A percentile compares a stretch with the other conserved stretches of the same genome.
phyloP scores from a whole-genome alignment of 2,888 invertebrate genomes.

The Holacanthella duospinosa region DNA sequence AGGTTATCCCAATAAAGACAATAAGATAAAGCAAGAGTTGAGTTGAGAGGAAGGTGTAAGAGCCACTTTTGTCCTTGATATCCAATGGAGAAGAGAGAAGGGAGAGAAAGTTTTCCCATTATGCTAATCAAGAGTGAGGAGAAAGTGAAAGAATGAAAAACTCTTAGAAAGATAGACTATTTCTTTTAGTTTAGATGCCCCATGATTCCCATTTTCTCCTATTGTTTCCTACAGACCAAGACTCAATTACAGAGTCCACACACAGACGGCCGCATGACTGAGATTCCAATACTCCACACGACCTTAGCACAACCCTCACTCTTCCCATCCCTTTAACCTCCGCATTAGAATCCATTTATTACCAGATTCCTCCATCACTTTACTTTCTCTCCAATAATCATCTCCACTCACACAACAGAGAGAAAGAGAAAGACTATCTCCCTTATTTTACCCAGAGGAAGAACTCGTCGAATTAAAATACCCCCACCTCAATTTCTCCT shows the following conservation, averaged over 20 bases:
- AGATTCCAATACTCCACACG: neutral
- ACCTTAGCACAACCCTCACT: neutral
- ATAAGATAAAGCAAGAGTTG: constrained; percentile 1
- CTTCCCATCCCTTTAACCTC: neutral
- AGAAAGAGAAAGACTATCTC: neutral
- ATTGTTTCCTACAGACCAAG: constrained; percentile 7
- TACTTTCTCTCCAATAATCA: neutral
- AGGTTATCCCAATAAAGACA: neutral
- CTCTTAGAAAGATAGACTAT: constrained; percentile 11
- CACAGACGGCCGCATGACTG: neutral
- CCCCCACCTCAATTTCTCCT: too few relatives aligned
- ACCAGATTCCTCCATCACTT: neutral
- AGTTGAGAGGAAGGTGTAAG: constrained; percentile 4
- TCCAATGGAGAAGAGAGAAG: constrained; percentile 1
- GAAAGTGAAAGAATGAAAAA: constrained; percentile 25
- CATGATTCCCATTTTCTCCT: constrained; percentile 25
- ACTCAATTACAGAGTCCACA: constrained; percentile 5
- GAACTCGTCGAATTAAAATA: neutral
- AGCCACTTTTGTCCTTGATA: neutral
- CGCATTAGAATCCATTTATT: neutral
- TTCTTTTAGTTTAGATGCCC: constrained; percentile 26
- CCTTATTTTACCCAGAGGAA: neutral
- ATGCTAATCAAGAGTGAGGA: constrained; percentile 35
- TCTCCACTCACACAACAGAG: neutral
- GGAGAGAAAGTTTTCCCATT: constrained; percentile 37